These are phyloP conservation scores for Lycodopsis pacificus DNA, from an alignment of 2,797 vertebrate genomes.

Conservation along the genomic window DNA sequence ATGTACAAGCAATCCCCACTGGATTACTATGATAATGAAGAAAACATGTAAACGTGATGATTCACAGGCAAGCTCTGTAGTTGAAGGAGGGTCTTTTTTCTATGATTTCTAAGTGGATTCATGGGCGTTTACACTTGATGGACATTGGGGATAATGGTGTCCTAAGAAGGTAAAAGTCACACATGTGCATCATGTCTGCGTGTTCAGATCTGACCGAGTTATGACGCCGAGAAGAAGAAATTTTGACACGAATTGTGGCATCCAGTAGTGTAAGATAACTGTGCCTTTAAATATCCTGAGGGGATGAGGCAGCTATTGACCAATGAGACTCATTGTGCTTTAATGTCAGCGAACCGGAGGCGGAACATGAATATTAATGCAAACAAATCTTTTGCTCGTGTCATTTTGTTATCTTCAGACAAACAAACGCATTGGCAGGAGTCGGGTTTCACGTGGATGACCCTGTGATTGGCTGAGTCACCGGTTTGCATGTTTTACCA, in stretches of 20 bases:
- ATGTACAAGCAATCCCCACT: neutral
- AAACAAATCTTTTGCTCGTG: neutral
- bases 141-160: neutral
- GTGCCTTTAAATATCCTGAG: conserved; percentile 20
- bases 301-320: neutral
- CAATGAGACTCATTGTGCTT: conserved; percentile 1
- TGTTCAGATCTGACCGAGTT: conserved; percentile 2
- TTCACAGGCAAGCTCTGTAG: neutral
- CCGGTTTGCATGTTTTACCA: neutral
- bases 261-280: neutral
- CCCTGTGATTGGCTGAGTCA: neutral
- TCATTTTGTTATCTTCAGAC: conserved; percentile 10
- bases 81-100: neutral
- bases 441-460: conserved; percentile 24
- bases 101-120: neutral
- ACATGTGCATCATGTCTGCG: neutral
- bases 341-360: neutral
- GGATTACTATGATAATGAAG: neutral
- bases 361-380: conserved; percentile 16
- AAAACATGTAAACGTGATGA: neutral
- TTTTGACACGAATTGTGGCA: neutral
- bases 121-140: neutral
- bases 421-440: neutral
- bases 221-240: neutral
- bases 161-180: neutral